Evolutionary conservation across 2,113 vertebrate species (phyloP), one percentile per base, ranked within the genome.

Genomic region (Tetraodon nigroviridis): DNA sequence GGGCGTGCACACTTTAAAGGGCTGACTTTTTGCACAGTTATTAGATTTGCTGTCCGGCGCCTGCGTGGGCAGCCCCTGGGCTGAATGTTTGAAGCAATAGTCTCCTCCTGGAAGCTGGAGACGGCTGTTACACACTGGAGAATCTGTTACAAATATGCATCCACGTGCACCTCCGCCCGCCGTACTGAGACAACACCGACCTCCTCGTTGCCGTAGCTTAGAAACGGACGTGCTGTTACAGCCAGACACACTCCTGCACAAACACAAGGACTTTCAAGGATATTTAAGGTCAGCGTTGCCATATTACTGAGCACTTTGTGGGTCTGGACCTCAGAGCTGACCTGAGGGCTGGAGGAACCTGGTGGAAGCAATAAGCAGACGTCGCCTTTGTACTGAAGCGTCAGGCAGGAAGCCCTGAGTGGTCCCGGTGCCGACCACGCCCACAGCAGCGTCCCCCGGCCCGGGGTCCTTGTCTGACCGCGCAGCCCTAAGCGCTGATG

Each of bases 21-120:
- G 89, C 88, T 89, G 80, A 77, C 74, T 79, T 84, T 27, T 86
- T 81, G 85, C 85, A 86, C 81, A 87, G 75, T 69, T 78, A 49
- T 51, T 76, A 58, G 74, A 62, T 84, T 71, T 79, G 53, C 67
- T 7, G 19, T 61, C 69, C 60, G 73, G 66, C 58, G 18, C 52
- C 65, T 71, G 29, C 15, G 57, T 32, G 50, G 78, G 78, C 67
- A 22, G 66, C 71, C 46, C 58, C 70, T 62, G 60, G 55, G 52
- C 64, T 32, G 64, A 75, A 78, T 61, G 68, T 68, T 69, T 62
- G 44, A 80, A 84, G 81, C 87, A 87, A 86, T 86, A 83, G 75
- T 74, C 41, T 69, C 64, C 64, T 72, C 62, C 61, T 32, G 50
- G 37, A 18, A 77, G 51, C 52, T 41, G n/a, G 1, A 29, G 53